Evolutionary conservation across 2,888 invertebrate genomes (phyloP).

Genomic region (Limnephilus auricula): DNA sequence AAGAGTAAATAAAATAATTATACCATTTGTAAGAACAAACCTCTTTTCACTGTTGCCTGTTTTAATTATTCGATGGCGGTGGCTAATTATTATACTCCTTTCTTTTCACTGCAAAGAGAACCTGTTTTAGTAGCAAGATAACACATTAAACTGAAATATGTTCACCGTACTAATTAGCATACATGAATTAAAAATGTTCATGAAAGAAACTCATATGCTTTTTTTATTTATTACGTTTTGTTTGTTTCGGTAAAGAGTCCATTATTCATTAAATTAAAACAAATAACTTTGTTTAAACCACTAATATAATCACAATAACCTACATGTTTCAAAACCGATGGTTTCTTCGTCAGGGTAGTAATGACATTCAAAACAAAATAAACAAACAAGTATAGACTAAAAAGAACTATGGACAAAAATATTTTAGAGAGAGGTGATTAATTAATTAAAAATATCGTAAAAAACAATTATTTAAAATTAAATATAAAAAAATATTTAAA

Average conservation of each 20-base stretch:
- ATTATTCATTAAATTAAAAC: slow-evolving; percentile 22
- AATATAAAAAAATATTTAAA: too few species aligned
- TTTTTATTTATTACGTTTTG: slow-evolving; percentile 7
- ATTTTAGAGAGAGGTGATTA: too few species aligned
- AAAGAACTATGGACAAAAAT: too few species aligned
- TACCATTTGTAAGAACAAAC: not conserved
- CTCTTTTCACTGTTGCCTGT: slow-evolving; percentile 23
- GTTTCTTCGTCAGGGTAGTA: too few species aligned
- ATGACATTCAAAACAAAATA: too few species aligned
- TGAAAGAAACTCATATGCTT: slow-evolving; percentile 31
- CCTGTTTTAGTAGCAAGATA: slow-evolving; percentile 41
- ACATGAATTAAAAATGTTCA: slow-evolving; percentile 42
- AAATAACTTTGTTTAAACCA: too few species aligned
- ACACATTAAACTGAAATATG: slow-evolving; percentile 50
- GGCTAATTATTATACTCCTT: slow-evolving; percentile 48
- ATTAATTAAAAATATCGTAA: too few species aligned
- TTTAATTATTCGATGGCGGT: slow-evolving; percentile 31
- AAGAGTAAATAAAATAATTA: not conserved
- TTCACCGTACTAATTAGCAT: slow-evolving; percentile 38
- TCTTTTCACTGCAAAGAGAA: slow-evolving; percentile 38
- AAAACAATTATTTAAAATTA: too few species aligned
- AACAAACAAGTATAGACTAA: too few species aligned
- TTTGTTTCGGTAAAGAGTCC: not conserved
- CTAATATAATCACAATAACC: too few species aligned
- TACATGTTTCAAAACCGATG: too few species aligned